Evolutionary conservation across 2,888 invertebrate species (phyloP), one percentile per base, ranked within the genome.

Genomic region (Hyppa rectilinea): DNA sequence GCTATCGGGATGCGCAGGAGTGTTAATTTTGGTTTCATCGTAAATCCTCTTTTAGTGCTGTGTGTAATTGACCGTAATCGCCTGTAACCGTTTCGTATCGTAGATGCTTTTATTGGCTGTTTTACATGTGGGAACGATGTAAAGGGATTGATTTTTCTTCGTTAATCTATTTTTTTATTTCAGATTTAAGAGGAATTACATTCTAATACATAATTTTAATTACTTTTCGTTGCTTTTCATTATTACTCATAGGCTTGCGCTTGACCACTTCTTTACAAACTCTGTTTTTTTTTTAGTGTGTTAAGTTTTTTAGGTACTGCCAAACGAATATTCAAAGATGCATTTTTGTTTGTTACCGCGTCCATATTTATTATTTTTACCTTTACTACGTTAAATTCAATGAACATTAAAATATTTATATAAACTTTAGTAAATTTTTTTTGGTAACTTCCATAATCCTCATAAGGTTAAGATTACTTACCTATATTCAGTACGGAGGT

Each of bases 21-120:
- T 92, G 91, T 94, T 94, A 93, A 94, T 95, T 94, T 94, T 85
- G 90, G 90, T 93, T 91, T 90, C 87, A 85, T 92, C 92, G 88
- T 93, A 93, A 93, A 94, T 93, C 87, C 89, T 88, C 85, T 92
- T 93, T 92, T 89, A 92, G 90, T 92, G 87, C 74, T 89, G 78
- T 75, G 70, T 89, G 89, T 92, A 92, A 92, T 93, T 92, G 91
- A 85, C 83, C 66, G 91, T 92, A 93, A 93, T 93, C 88, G 90
- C 80, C 81, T 85, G 85, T 90, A 91, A 93, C 91, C 88, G 87
- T 82, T 88, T 89, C 75, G 85, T 83, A 85, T 88, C 79, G 84
- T 82, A 83, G 84, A 87, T 87, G 83, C 86, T 90, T 87, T 89
- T 90, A 91, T 90, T 87, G 85, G 79, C 84, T 84, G 83, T 79